These are phyloP conservation scores for Mimumesa dahlbomi DNA, from an alignment of 2,888 invertebrate species.

Conservation along the genomic window DNA sequence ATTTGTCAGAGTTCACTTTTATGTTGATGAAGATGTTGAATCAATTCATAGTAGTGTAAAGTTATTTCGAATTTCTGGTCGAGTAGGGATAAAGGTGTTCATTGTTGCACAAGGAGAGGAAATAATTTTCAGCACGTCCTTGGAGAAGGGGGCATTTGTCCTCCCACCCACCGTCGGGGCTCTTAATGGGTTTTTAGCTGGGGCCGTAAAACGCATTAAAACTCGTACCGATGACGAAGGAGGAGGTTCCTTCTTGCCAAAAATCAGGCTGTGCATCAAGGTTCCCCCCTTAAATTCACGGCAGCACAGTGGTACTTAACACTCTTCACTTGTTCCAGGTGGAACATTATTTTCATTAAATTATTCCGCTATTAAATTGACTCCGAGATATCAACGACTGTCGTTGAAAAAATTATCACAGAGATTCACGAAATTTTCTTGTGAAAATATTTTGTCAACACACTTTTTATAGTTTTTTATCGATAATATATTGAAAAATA, in stretches of 20 bases:
- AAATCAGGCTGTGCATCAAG: slow-evolving; percentile 75
- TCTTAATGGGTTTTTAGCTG: slow-evolving; percentile 76
- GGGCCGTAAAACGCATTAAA: slow-evolving; percentile 78
- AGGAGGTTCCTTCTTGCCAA: slow-evolving; percentile 75
- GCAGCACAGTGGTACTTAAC: slow-evolving; percentile 69
- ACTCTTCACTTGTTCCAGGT: slow-evolving; percentile 34
- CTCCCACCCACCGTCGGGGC: slow-evolving; percentile 64
- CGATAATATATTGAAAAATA: too few species aligned
- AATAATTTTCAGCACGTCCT: slow-evolving; percentile 61
- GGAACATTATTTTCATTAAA: background rate
- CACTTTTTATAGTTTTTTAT: too few species aligned
- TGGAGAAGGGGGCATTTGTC: slow-evolving; percentile 64
- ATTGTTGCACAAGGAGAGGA: slow-evolving; percentile 50
- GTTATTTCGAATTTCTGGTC: background rate
- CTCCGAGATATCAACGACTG: too few species aligned
- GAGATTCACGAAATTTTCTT: too few species aligned
- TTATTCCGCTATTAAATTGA: too few species aligned
- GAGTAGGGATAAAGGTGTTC: too few species aligned
- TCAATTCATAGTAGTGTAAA: background rate
- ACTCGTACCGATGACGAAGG: slow-evolving; percentile 77
- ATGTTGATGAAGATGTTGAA: too few species aligned
- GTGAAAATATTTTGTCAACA: too few species aligned
- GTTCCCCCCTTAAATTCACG: slow-evolving; percentile 56
- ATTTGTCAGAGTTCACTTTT: too few species aligned
- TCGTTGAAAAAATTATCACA: too few species aligned